Base-by-base conservation (phyloP, 2,888 invertebrate genomes). In the Drosophila koepferae region DNA sequence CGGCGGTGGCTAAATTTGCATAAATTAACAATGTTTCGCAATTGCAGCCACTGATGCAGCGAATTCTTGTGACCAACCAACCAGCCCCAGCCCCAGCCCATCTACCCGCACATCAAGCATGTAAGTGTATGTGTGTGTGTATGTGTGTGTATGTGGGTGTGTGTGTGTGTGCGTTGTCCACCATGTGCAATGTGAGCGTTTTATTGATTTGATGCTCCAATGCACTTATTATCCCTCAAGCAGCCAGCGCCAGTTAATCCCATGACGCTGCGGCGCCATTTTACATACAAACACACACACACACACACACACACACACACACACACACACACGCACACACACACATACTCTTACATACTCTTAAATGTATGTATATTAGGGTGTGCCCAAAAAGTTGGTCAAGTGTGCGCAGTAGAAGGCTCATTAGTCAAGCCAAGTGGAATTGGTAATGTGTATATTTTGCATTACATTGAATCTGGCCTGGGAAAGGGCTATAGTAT, bases 161-260 rank as follows among this genome's bases (percentile, higher is more conserved):
- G 61, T 66, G 44, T 59, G 53, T 60, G 61, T 67, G 72, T 68
- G 71, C 44, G 62, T 72, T 82, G 66, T 72, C 84, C 73, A 82
- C 63, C 85, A 76, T 82, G 80, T 66, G 84, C 85, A 68, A 81
- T 86, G 74, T 80, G 67, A 79, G 88, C 79, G 77, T 91, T 91
- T 81, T 92, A 91, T 79, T 91, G 92, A 74, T 90, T 91, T 81
- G 92, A 89, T 82, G 91, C 87, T 86, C 71, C 89, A 85, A 84
- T 86, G 89, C 85, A 89, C 89, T 86, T 86, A 89, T 85, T 86
- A 85, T 85, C 87, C 90, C 81, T 90, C 90, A 75, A 91, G 91
- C 78, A 76, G 75, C 79, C 78, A 78, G 81, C 40, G 80, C 63
- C 70, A 72, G 74, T 87, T 82, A 87, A 87, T 82, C 87, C 74